Percentiles rank a stretch among this genome's conserved stretches.
Evolutionary conservation across 1,140 invertebrate species (phyloP).

Genomic region (Spodoptera frugiperda): DNA sequence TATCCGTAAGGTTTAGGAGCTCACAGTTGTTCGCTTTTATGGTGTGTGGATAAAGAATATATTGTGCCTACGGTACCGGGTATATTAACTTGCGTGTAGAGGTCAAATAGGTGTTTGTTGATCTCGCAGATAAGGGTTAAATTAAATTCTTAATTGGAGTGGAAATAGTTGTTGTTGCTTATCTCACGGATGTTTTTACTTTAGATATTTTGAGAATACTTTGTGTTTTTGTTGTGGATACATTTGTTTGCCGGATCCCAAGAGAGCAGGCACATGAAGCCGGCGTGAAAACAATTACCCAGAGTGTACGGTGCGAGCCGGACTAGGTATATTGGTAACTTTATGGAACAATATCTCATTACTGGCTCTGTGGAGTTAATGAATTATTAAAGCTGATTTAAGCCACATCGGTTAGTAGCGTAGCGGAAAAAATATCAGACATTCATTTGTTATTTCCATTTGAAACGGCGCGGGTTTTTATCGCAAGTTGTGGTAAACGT

Average conservation of each 20-base stretch:
- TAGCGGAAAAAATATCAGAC: constrained; percentile 65
- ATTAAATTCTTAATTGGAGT: constrained; percentile 41
- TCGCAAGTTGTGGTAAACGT: constrained; percentile 76
- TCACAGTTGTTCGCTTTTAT: constrained; percentile 60
- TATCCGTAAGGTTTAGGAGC: constrained; percentile 64
- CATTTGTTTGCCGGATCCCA: constrained; percentile 19
- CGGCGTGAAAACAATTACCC: constrained; percentile 33
- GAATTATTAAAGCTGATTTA: constrained; percentile 59
- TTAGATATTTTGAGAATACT: constrained; percentile 28
- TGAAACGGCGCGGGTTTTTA: constrained; percentile 75
- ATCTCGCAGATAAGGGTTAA: constrained; percentile 37
- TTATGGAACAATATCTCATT: constrained; percentile 42
- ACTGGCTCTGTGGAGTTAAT: constrained; percentile 50
- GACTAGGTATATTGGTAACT: constrained; percentile 40
- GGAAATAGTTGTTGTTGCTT: constrained; percentile 37
- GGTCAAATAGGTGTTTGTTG: constrained; percentile 24
- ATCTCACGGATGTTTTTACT: constrained; percentile 17
- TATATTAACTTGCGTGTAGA: constrained; percentile 37
- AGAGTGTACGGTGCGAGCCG: constrained; percentile 30
- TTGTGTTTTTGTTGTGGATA: constrained; percentile 23
- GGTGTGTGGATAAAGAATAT: constrained; percentile 50
- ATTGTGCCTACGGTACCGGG: constrained; percentile 13
- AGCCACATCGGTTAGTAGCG: constrained; percentile 52
- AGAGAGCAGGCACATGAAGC: constrained; percentile 11
- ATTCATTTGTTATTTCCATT: constrained; percentile 79